Conservation (phyloP, 2,113 vertebrate species). For the Bubo blakistoni region DNA sequence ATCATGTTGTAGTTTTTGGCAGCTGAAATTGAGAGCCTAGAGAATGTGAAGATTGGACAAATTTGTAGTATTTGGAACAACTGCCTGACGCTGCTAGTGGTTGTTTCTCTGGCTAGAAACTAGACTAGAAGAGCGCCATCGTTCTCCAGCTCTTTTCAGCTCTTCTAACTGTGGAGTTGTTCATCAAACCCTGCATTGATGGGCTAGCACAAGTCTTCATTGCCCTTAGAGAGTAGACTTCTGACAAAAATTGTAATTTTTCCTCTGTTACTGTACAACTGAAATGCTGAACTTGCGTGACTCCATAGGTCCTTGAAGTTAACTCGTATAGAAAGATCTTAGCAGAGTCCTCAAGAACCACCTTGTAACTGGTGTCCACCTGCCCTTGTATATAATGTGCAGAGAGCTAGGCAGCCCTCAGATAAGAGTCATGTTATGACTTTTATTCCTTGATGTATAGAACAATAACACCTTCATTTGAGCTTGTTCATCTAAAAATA, state of each 20-base stretch:
- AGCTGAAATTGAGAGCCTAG: background rate
- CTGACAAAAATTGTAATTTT: background rate
- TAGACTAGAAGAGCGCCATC: background rate
- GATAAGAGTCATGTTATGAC: background rate
- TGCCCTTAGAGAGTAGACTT: background rate
- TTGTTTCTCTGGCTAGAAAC: background rate
- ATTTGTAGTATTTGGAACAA: background rate
- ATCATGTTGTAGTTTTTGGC: background rate
- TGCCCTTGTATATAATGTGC: background rate
- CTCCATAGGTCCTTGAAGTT: background rate
- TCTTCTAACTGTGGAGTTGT: background rate
- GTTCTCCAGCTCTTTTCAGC: background rate
- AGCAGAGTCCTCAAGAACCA: background rate
- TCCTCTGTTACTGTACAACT: background rate
- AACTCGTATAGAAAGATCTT: background rate
- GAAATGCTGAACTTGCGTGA: background rate
- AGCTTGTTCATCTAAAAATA: background rate
- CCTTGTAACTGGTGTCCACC: background rate
- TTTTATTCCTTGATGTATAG: background rate
- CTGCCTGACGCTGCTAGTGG: background rate
- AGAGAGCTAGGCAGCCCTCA: background rate
- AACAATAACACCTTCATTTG: background rate
- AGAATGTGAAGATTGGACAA: slow-evolving; percentile 5
- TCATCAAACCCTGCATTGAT: background rate
- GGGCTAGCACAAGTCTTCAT: background rate